Conservation (phyloP, 1,140 invertebrate species). For the Sitobion miscanthi region DNA sequence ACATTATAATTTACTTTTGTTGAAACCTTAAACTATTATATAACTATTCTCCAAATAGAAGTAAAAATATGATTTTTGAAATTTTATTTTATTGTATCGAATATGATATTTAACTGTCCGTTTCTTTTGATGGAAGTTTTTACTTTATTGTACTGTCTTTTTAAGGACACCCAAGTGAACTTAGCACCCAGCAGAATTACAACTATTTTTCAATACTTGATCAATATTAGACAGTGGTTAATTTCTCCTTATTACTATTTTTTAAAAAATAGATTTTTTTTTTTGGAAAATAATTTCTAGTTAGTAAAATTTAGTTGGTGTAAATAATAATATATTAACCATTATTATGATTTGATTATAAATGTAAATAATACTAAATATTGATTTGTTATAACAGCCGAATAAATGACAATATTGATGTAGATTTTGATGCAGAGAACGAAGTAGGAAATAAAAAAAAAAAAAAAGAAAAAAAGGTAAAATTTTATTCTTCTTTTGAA, state of each 20-base stretch:
- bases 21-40: background rate
- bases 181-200: too few relatives aligned
- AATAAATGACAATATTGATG: conserved; percentile 14
- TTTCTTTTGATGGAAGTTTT: too few relatives aligned
- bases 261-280: too few relatives aligned
- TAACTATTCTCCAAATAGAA: background rate
- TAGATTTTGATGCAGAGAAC: conserved; percentile 13
- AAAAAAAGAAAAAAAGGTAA: conserved; percentile 31
- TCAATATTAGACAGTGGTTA: too few relatives aligned
- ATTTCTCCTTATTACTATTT: too few relatives aligned
- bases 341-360: background rate
- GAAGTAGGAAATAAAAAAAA: background rate
- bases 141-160: too few relatives aligned
- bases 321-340: background rate
- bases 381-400: conserved; percentile 28
- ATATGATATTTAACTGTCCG: background rate
- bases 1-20: background rate
- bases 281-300: background rate
- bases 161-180: too few relatives aligned
- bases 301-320: background rate
- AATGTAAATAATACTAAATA: background rate
- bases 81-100: background rate
- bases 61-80: background rate
- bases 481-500: conserved; percentile 46
- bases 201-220: too few relatives aligned